Evolutionary conservation across 1,140 invertebrate genomes (phyloP).

Genomic region (Bombus soroeensis): DNA sequence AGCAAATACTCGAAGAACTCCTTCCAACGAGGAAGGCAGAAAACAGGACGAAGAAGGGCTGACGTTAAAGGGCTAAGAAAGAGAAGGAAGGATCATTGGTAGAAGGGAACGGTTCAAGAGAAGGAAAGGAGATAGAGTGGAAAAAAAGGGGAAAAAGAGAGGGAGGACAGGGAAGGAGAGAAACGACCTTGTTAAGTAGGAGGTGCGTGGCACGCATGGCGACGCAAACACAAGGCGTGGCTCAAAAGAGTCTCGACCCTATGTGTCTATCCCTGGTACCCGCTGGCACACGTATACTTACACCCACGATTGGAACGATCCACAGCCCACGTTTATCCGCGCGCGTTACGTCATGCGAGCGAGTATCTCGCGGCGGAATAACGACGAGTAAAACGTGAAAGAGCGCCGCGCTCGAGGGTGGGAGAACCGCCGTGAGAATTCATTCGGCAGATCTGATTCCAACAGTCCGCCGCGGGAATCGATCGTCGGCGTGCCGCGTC

Average conservation of each 20-base stretch:
- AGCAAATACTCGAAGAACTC: neutral
- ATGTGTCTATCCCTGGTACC: constrained; percentile 39
- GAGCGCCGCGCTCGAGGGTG: constrained; percentile 25
- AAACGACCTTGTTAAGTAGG: constrained; percentile 75
- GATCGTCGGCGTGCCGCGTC: constrained; percentile 3
- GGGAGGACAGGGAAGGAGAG: constrained; percentile 35
- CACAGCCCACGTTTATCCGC: constrained; percentile 45
- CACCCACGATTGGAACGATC: constrained; percentile 35
- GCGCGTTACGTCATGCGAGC: constrained; percentile 62
- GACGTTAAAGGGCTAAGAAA: constrained; percentile 15
- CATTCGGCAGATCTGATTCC: constrained; percentile 24
- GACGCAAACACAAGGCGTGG: constrained; percentile 80
- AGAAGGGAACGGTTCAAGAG: too few relatives aligned
- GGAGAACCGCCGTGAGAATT: constrained; percentile 18
- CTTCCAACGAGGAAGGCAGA: neutral
- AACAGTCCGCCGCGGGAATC: constrained; percentile 29
- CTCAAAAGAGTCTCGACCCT: constrained; percentile 74
- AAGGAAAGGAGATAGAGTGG: neutral
- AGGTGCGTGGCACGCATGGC: constrained; percentile 81
- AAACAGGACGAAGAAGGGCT: constrained; percentile 38
- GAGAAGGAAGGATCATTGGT: neutral
- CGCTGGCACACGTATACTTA: constrained; percentile 22
- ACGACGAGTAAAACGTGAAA: constrained; percentile 44
- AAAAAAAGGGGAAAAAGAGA: constrained; percentile 13
- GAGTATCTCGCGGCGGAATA: constrained; percentile 42